phyloP scores from a whole-genome alignment of 2,113 vertebrate species.

The Oncorhynchus tshawytscha region DNA sequence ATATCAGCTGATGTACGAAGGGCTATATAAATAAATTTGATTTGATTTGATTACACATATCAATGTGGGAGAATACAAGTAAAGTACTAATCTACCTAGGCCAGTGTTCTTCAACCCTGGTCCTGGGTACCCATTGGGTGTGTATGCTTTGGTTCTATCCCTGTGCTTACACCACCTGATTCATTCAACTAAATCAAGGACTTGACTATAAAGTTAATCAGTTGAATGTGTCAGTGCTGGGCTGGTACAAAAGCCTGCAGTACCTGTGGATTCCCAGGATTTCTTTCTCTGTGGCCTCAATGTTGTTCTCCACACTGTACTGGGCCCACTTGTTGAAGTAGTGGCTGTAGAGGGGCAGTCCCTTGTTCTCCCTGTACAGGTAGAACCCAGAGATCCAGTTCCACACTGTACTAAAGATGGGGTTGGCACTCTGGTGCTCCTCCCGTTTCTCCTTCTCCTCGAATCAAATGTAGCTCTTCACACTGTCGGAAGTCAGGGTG shows the following conservation, averaged over 20 bases:
- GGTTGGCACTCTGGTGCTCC: slow-evolving; percentile 63
- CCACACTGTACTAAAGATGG: slow-evolving; percentile 82
- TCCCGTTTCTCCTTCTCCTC: slow-evolving; percentile 69
- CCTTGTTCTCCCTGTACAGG: slow-evolving; percentile 86
- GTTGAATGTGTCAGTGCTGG: background rate
- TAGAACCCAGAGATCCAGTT: slow-evolving; percentile 87
- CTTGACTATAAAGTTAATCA: background rate
- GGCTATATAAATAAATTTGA: too few species aligned
- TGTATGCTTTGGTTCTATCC: background rate
- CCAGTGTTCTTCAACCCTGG: too few species aligned
- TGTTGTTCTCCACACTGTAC: slow-evolving; percentile 65
- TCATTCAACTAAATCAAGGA: background rate
- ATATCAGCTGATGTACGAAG: too few species aligned
- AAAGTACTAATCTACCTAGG: too few species aligned
- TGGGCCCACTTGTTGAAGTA: slow-evolving; percentile 91
- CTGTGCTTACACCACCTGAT: background rate
- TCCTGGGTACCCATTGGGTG: background rate
- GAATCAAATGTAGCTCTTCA: too few species aligned
- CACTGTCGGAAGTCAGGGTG: slow-evolving; percentile 52
- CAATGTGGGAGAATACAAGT: too few species aligned
- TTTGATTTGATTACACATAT: too few species aligned
- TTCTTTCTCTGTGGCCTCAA: slow-evolving; percentile 56
- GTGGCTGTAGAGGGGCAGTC: slow-evolving; percentile 86
- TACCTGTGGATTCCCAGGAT: slow-evolving; percentile 15
- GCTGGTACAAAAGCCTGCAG: background rate